Base-by-base conservation (phyloP, 1,140 invertebrate genomes). In the Heliconius nattereri region DNA sequence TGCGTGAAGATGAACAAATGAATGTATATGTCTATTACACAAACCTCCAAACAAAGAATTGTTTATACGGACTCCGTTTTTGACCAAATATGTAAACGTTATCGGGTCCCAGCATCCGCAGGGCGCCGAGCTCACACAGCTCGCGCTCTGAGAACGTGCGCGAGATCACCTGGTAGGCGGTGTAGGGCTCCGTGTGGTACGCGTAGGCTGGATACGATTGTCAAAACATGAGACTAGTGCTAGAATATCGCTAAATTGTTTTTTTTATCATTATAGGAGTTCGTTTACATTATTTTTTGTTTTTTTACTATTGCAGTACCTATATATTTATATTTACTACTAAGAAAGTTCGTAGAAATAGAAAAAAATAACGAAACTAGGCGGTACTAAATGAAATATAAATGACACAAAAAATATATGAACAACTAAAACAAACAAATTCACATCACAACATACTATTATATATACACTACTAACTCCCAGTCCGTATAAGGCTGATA, bases 111-210 rank as follows among this genome's bases (percentile, higher is more conserved):
- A 95, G 94, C 86, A 95, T 91, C 29, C 90, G 88, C 73, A 95
- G 85, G 2, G 91, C 87, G 13, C 93, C 92, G 45, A 95, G 84
- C 75, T 93, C 90, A 72, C 95, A 95, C 26, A 95, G 86, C 71
- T 94, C 90, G 7, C 87, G 85, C 20, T 94, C 91, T 16, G 89
- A 86, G 72, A 95, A 95, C 2, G 88, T 94, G 29, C 88, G 86
- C 2, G 90, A 90, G 76, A 95, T 94, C 3, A 90, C 84, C n/a
- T 93, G 90, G 72, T 92, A 93, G 1, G 94, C 95, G 5, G 91
- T 94, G 77, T 94, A 93, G 7, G 92, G 90, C 76, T 95, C 94
- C 1, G 94, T 94, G 81, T 95, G 95, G 79, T 94, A 95, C 0
- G 95, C 95, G 73, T 90, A 95, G 19, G 76, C 83, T 87, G 77